Evolutionary conservation across 2,797 vertebrate species (phyloP), one percentile per base, ranked within the genome.

Genomic region (Sebastes iracundus): DNA sequence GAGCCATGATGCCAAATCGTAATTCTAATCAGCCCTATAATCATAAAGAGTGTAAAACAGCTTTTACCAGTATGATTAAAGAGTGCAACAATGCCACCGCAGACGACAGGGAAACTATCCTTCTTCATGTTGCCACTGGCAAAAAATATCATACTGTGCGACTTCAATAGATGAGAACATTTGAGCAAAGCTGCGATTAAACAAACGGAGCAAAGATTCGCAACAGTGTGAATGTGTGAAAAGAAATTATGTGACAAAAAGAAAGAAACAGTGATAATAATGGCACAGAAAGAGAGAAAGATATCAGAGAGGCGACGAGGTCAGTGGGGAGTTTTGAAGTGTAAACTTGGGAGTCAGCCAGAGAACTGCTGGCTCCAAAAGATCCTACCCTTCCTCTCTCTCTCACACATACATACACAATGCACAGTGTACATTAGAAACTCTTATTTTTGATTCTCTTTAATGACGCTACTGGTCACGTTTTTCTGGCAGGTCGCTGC

Each of bases 331-430:
- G 38, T 42, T 64, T 53, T 30, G 67, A 66, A 49, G 42, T 74
- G 79, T 64, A 56, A 59, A 79, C 65, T 59, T 87, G 85, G 75
- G 52, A 75, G 69, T 63, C 42, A 25, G 83, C 79, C 83, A 83
- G 83, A 61, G 27, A 49, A 75, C 72, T 22, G 27, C 56, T 72
- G 71, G 56, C 66, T 63, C 64, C 56, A 28, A 63, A 58, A n/a
- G 46, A 80, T n/a, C 20, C 49, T n/a, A n/a, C 16, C 16, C 42
- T 35, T 38, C 20, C 73, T 49, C 22, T 11, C 42, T 25, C 38
- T 5, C 35, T 6, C 35, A 38, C 30, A 25, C 27, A 13, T 1
- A 33, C 35, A 13, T 2, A 20, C 60, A 27, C 18, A 49, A 58
- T 5, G n/a, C 49, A 52, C 20, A 55, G 53, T 55, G 18, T 55